A percentile compares a stretch with the other conserved stretches of the same genome.
Evolutionary conservation across 2,113 vertebrate genomes (phyloP).

Genomic region (Mus pahari): DNA sequence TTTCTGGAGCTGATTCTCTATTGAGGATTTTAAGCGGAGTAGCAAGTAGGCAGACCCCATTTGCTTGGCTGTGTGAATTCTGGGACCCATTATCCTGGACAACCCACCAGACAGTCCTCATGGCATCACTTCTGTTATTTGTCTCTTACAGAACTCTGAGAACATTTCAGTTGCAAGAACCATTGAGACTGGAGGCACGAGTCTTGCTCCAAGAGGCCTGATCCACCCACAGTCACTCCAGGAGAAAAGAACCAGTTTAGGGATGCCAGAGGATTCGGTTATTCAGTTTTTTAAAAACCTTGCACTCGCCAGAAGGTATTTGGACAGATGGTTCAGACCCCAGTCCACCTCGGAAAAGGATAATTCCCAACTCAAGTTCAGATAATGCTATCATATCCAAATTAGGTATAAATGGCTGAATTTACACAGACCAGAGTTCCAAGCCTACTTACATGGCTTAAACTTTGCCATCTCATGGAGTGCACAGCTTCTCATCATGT

Average conservation of each 20-base stretch:
- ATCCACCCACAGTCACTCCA: background rate
- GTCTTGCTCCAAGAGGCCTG: background rate
- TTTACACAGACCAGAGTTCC: background rate
- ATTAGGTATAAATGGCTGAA: too few species aligned
- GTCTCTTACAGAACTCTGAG: background rate
- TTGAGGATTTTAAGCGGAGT: background rate
- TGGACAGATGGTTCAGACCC: background rate
- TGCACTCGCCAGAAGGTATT: background rate
- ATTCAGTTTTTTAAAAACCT: background rate
- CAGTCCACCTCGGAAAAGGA: background rate
- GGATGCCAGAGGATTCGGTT: background rate
- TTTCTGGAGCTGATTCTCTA: background rate
- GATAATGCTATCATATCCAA: background rate
- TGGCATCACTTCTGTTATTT: background rate
- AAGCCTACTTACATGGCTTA: background rate
- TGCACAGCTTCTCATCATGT: background rate
- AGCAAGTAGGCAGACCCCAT: background rate
- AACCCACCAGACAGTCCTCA: background rate
- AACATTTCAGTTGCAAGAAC: background rate
- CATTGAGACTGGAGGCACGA: background rate
- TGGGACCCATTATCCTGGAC: background rate
- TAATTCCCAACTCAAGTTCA: background rate
- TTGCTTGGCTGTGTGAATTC: background rate
- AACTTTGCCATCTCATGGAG: background rate
- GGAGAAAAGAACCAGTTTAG: background rate